Percentiles rank a stretch among this genome's conserved stretches.
These are phyloP conservation scores for Hoplias malabaricus DNA, from an alignment of 2,113 vertebrate genomes.

Conservation along the genomic window DNA sequence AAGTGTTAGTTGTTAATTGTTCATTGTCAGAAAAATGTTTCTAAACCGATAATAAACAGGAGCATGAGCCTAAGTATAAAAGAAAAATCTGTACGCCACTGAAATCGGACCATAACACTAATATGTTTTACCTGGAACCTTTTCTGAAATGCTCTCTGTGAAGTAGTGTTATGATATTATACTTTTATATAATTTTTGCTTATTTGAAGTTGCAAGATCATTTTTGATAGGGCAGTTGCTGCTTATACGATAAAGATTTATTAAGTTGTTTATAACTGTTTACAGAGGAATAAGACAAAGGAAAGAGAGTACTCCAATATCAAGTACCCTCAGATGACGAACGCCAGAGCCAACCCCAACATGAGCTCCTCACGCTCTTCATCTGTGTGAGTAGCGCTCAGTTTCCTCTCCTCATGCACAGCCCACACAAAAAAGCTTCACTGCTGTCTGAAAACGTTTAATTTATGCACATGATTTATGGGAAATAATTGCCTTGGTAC, in stretches of 20 bases:
- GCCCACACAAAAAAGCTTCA: not conserved
- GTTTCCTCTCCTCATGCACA: not conserved
- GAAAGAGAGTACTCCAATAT: conserved; percentile 83
- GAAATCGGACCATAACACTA: too few relatives aligned
- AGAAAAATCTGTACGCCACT: too few relatives aligned
- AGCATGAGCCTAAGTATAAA: too few relatives aligned
- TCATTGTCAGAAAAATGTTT: too few relatives aligned
- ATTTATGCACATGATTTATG: not conserved
- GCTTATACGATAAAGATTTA: not conserved
- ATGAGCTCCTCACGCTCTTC: conserved; percentile 65
- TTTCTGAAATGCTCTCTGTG: too few relatives aligned
- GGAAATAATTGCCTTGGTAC: conserved; percentile 14
- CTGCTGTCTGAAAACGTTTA: not conserved
- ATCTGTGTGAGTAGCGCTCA: conserved; percentile 68
- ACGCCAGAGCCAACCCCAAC: conserved; percentile 71
- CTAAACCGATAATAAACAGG: too few relatives aligned
- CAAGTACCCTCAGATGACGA: conserved; percentile 74
- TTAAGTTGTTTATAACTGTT: conserved; percentile 21
- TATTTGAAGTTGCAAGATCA: too few relatives aligned
- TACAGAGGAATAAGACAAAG: conserved; percentile 73
- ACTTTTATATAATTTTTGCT: too few relatives aligned
- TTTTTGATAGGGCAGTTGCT: not conserved
- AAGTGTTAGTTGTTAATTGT: too few relatives aligned
- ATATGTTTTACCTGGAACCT: too few relatives aligned
- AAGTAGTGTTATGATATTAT: too few relatives aligned